Conservation (phyloP, 1,140 invertebrate species). For the Theocolax elegans region DNA sequence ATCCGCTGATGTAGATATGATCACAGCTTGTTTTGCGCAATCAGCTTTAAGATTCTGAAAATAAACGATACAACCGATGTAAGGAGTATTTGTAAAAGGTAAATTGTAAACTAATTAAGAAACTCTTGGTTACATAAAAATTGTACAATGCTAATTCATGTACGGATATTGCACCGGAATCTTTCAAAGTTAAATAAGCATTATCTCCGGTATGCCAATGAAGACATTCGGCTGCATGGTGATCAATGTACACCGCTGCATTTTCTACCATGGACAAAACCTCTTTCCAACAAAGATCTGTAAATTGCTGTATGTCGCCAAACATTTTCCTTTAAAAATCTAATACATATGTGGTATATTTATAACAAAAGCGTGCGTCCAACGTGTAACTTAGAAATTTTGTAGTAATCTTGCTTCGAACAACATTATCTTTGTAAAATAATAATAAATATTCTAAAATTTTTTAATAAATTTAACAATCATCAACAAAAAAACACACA, state of each 20-base stretch:
- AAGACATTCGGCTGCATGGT: slow-evolving; percentile 68
- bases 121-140: slow-evolving; percentile 53
- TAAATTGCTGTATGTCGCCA: slow-evolving; percentile 48
- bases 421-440: too few species aligned
- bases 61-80: slow-evolving; percentile 23
- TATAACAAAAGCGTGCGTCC: too few species aligned
- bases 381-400: too few species aligned
- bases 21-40: slow-evolving; percentile 66
- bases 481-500: too few species aligned
- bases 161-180: slow-evolving; percentile 68
- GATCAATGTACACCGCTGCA: slow-evolving; percentile 70
- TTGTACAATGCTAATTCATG: slow-evolving; percentile 69
- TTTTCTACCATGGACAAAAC: slow-evolving; percentile 64
- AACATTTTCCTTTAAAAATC: slow-evolving; percentile 36
- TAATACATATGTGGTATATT: too few species aligned
- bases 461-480: too few species aligned
- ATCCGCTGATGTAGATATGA: slow-evolving; percentile 67
- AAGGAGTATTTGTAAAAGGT: too few species aligned
- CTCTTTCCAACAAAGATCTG: slow-evolving; percentile 63
- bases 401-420: too few species aligned
- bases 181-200: slow-evolving; percentile 60
- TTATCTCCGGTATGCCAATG: slow-evolving; percentile 71
- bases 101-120: background rate
- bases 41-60: slow-evolving; percentile 59
- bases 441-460: too few species aligned